Evolutionary conservation across 2,113 vertebrate genomes (phyloP), one percentile per base, ranked within the genome.

Genomic region (Promerops cafer): DNA sequence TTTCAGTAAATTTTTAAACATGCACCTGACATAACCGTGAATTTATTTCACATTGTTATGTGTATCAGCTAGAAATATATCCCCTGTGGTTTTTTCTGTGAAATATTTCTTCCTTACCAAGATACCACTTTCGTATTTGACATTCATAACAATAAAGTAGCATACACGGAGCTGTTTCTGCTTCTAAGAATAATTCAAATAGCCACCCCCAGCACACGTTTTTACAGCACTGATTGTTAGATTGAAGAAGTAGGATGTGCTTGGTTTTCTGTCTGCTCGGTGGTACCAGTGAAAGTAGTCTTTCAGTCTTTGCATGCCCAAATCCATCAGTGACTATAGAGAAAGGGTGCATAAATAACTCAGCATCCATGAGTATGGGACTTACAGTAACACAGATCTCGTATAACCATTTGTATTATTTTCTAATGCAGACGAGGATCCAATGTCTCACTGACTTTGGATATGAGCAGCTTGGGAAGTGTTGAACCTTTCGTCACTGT

Each of bases 381-480:
- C 64, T 81, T 61, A 20, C 3, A 66, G 37, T 49, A 71, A 54
- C 37, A 76, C 49, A 49, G 45, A 40, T 63, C 63, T 77, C 5
- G 1, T 77, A 3, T 70, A 90, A 86, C 28, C 61, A 10, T 68
- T 40, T 61, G 50, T 21, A 92, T 93, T 97, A 15, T 97, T 87
- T 79, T 91, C 63, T 83, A 28, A 64, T 61, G 1, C 95, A 99
- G 99, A 89, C 98, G 99, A 68, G 99, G 99, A 49, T 99, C 99
- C 44, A 99, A 99, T 7, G 99, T 99, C 14, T 99, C 99, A 9
- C 97, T 99, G 92, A 99, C 99, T 27, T 65, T 99, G 98, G 99
- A 99, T 96, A 99, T 99, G 99, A 99, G 98, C 65, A 98, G 98
- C 37, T 96, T 99, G 87, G 99, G 98, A 72, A 98, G 96, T 0